Percentiles rank a stretch among this genome's conserved stretches.
Evolutionary conservation across 2,113 vertebrate species (phyloP).

Genomic region (Cephalopterus ornatus): DNA sequence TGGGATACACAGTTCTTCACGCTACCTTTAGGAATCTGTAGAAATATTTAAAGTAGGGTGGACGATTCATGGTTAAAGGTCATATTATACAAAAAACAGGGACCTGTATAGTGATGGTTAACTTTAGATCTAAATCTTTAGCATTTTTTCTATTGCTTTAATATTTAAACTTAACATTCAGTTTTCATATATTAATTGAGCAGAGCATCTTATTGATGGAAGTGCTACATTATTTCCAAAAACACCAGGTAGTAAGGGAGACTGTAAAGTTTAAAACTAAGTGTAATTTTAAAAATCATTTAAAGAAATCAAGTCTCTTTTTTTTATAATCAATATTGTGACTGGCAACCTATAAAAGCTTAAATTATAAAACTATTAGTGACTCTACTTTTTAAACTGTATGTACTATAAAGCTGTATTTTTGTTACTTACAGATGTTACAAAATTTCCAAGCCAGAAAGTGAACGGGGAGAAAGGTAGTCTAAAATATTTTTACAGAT

Average conservation of each 20-base stretch:
- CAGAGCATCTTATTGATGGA: constrained; percentile 18
- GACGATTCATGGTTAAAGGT: constrained; percentile 1
- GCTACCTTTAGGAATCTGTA: constrained; percentile 55
- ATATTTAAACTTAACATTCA: constrained; percentile 39
- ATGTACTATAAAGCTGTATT: constrained; percentile 51
- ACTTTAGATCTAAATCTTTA: constrained; percentile 11
- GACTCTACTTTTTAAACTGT: constrained; percentile 39
- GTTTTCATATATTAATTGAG: constrained; percentile 30
- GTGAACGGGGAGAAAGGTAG: neutral
- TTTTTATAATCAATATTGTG: neutral
- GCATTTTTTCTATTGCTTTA: constrained; percentile 34
- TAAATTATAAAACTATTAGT: constrained; percentile 60
- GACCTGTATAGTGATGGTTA: neutral
- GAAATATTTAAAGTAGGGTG: constrained; percentile 42
- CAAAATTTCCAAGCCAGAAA: constrained; percentile 47
- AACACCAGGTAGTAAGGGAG: constrained; percentile 1
- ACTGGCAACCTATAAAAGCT: constrained; percentile 39
- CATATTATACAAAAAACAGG: constrained; percentile 12
- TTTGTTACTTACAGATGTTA: constrained; percentile 56
- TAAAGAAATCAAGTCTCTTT: neutral
- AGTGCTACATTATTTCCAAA: constrained; percentile 18
- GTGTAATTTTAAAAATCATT: neutral
- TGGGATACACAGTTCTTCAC: constrained; percentile 50
- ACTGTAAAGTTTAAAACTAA: constrained; percentile 12
- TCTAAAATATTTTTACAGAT: neutral